phyloP scores from a whole-genome alignment of 2,888 invertebrate species.

The Mamestra brassicae region DNA sequence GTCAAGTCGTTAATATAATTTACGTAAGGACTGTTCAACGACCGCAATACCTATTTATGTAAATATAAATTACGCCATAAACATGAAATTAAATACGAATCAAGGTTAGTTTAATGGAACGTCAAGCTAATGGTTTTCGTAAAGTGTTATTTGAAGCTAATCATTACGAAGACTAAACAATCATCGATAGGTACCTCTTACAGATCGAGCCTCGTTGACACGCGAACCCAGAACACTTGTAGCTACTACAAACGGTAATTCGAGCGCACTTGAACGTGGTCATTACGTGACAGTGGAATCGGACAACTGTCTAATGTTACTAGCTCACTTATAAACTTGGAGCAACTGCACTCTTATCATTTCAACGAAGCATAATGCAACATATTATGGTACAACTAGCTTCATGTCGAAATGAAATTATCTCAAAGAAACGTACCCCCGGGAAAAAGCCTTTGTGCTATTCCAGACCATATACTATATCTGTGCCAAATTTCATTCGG shows the following conservation, averaged over 20 bases:
- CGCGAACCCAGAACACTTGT: conserved; percentile 1
- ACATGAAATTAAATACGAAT: neutral
- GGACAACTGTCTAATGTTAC: conserved; percentile 4
- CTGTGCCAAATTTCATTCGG: too few relatives aligned
- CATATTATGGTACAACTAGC: neutral
- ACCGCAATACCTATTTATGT: neutral
- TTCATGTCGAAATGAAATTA: too few relatives aligned
- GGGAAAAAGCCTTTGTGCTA: too few relatives aligned
- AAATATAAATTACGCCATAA: conserved; percentile 19
- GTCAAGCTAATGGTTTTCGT: conserved; percentile 12
- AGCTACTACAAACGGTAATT: conserved; percentile 30
- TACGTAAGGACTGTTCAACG: conserved; percentile 7
- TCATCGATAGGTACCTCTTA: conserved; percentile 19
- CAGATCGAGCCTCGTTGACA: conserved; percentile 13
- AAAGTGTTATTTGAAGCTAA: conserved; percentile 1
- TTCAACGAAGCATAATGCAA: neutral
- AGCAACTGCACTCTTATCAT: neutral
- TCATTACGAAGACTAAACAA: conserved; percentile 12
- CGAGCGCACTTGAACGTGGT: conserved; percentile 18
- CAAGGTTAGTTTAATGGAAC: conserved; percentile 1
- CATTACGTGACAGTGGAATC: conserved; percentile 16
- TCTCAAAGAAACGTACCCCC: too few relatives aligned
- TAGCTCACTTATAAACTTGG: neutral
- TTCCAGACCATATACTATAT: too few relatives aligned
- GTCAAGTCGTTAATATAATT: conserved; percentile 11